Evolutionary conservation across 1,140 invertebrate genomes (phyloP).

Genomic region (Drosophila lini): DNA sequence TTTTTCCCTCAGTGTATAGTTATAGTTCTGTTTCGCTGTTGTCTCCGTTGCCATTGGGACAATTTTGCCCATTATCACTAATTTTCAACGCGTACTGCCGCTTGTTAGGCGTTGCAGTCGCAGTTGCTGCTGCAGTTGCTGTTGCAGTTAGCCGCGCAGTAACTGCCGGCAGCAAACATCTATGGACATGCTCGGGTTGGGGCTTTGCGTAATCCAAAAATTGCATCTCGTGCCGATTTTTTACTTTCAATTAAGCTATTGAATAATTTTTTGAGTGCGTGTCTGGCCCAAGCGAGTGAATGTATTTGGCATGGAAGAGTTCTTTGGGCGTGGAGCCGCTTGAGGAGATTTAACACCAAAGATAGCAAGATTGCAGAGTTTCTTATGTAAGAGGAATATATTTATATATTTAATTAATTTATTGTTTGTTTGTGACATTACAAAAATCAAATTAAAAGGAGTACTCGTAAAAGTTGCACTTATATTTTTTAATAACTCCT

Average conservation of each 20-base stretch:
- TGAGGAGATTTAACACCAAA: constrained; percentile 11
- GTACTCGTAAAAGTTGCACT: neutral
- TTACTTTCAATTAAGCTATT: constrained; percentile 81
- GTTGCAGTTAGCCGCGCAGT: constrained; percentile 34
- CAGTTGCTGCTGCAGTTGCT: constrained; percentile 10
- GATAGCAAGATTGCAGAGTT: constrained; percentile 3
- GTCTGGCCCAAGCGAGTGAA: constrained; percentile 63
- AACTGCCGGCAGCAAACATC: constrained; percentile 30
- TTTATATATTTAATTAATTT: neutral
- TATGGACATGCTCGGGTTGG: constrained; percentile 58
- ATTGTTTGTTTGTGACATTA: neutral
- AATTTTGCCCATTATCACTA: constrained; percentile 82
- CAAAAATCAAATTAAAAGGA: neutral
- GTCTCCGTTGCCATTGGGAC: constrained; percentile 69
- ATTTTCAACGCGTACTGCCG: constrained; percentile 68
- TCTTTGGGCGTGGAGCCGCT: constrained; percentile 30
- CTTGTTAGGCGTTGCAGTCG: constrained; percentile 67
- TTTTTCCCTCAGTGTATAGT: constrained; percentile 7
- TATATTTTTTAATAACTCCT: too few relatives aligned
- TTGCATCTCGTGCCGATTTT: constrained; percentile 77
- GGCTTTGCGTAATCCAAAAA: constrained; percentile 77
- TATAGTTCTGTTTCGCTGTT: constrained; percentile 33
- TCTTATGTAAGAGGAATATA: constrained; percentile 6
- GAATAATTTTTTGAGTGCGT: constrained; percentile 80
- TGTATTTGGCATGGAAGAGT: constrained; percentile 44